Base-by-base conservation (phyloP, 2,797 vertebrate genomes). In the Psittacula echo region DNA sequence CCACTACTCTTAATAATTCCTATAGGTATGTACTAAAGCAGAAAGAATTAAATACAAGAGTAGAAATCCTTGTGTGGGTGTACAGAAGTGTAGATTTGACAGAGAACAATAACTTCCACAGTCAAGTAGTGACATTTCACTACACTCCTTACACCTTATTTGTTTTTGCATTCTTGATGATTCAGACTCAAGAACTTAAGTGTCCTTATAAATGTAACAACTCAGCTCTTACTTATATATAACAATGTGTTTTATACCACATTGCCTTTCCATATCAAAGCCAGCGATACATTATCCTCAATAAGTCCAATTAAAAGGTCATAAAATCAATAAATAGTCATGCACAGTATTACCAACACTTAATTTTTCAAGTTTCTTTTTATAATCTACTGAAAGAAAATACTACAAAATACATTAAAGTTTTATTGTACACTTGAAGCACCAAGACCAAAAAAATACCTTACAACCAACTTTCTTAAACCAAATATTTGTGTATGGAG, bases 401-500 rank as follows among this genome's bases (percentile, higher is more conserved):
- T 54, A 58, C 10, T 27, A 56, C 2, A 39, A 75, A 76, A 45
- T 22, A 53, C 7, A 30, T 74, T 19, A 19, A 71, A 37, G 32
- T 80, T 89, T n/a, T 74, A 60, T 70, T 71, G 64, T 3, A 58
- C 2, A 39, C 30, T 51, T 17, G 19, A 88, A 94, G 34, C 4
- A 78, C 5, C 9, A 75, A 50, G 45, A 44, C 24, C 60, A n/a
- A 87, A 75, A 82, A 39, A 3, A 0, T 3, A 3, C 2, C 4
- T 37, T 41, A 14, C 2, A 27, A 17, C 3, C 32, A 53, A 32
- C 39, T 44, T 75, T 60, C 45, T 85, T 61, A 53, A 7, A 47
- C 8, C 13, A 90, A 65, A 74, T 85, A 22, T 83, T 80, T 87
- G 13, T 45, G 42, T 94, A 75, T 84, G 88, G 87, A 89, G 93